Evolutionary conservation across 2,888 invertebrate species (phyloP).

Genomic region (Harpalus rufipes): DNA sequence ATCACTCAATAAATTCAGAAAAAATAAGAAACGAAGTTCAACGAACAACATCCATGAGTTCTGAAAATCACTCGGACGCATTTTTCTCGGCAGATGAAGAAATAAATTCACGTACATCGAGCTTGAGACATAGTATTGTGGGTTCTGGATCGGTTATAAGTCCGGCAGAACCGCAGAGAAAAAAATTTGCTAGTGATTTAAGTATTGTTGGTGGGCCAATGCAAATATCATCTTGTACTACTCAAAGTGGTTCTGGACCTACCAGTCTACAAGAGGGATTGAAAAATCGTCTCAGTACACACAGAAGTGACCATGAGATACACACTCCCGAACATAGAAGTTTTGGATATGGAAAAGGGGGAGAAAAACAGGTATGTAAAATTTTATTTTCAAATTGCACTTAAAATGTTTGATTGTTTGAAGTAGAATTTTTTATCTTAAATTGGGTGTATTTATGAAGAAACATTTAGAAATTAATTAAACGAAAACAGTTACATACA

Average conservation of each 20-base stretch:
- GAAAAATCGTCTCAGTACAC: constrained; percentile 77
- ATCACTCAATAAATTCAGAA: constrained; percentile 83
- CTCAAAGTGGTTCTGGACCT: constrained; percentile 71
- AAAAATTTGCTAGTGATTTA: constrained; percentile 81
- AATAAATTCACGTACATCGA: constrained; percentile 83
- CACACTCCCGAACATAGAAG: constrained; percentile 82
- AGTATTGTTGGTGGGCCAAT: constrained; percentile 77
- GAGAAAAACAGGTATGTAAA: not conserved
- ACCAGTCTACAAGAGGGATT: constrained; percentile 73
- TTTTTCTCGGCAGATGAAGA: constrained; percentile 97
- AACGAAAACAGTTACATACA: too few species aligned
- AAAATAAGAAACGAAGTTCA: constrained; percentile 83
- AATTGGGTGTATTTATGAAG: not conserved
- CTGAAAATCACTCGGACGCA: constrained; percentile 94
- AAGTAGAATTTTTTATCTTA: not conserved
- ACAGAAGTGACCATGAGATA: constrained; percentile 82
- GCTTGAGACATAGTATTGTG: constrained; percentile 83
- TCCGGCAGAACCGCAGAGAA: constrained; percentile 71
- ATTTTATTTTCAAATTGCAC: not conserved
- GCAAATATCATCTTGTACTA: not conserved
- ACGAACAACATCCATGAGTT: constrained; percentile 91
- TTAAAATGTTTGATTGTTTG: constrained; percentile 6
- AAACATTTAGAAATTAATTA: too few species aligned
- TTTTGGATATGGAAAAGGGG: constrained; percentile 69
- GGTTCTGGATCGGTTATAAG: constrained; percentile 78